Conservation (phyloP, 2,888 invertebrate species). For the Tetranychus piercei region DNA sequence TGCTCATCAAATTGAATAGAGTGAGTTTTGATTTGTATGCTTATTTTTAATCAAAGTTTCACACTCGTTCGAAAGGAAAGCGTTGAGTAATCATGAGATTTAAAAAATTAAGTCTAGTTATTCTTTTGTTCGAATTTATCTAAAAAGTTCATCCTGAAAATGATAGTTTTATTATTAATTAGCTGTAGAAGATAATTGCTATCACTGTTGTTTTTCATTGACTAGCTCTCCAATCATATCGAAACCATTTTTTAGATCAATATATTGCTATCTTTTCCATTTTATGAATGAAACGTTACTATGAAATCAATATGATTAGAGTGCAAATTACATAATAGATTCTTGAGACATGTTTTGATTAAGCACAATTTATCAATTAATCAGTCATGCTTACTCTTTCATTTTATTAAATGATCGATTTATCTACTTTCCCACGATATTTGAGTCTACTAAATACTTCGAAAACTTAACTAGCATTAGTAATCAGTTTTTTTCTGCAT, state of each 20-base stretch:
- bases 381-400: not conserved
- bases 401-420: slow-evolving; percentile 57
- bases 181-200: no score
- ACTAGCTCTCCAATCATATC: no score
- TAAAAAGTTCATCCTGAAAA: no score
- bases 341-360: not conserved
- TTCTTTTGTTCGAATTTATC: no score
- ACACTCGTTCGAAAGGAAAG: not conserved
- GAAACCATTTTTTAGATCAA: no score
- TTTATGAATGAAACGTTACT: slow-evolving; percentile 2
- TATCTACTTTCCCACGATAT: slow-evolving; percentile 56
- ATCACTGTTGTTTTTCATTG: no score
- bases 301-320: not conserved
- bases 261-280: not conserved
- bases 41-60: not conserved
- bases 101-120: no score
- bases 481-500: not conserved
- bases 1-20: slow-evolving; percentile 90
- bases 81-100: no score
- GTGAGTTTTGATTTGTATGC: slow-evolving; percentile 36
- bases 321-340: slow-evolving; percentile 10
- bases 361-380: not conserved
- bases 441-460: not conserved
- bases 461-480: not conserved
- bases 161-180: no score